Base-by-base conservation (phyloP, 2,113 vertebrate species). In the Rhinichthys klamathensis region DNA sequence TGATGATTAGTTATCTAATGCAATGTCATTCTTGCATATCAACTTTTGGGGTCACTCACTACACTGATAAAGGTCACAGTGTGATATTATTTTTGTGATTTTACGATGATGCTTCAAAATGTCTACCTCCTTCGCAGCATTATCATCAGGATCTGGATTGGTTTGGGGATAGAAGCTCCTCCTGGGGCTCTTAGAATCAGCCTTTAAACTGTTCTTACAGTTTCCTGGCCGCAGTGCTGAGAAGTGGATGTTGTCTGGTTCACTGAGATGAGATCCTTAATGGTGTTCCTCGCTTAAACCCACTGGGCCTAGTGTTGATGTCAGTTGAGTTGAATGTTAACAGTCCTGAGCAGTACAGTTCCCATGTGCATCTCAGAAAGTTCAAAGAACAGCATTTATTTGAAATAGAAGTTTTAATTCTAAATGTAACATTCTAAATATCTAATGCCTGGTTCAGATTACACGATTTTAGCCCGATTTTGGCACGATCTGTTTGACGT, bases 261-360 rank as follows among this genome's bases (percentile, higher is more conserved):
- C 18, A 70, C 32, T 70, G 67, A 70, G 67, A 70, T 70, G 67
- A 70, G 67, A 70, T 70, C 67, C 67, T 70, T 70, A 70, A 70
- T 70, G 2, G 18, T 23, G 9, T 70, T 41, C 21, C 67, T 70
- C 10, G 4, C 67, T 41, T 70, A 70, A 70, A 41, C 23, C 67
- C 67, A 41, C 35, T 70, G 67, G 67, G 10, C 11, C 67, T 23
- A n/a, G 35, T 70, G 67, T 41, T 38, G 67, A 38, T 70, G 18
- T 70, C 67, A 70, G 2, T 70, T 41, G 35, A 70, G 35, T 70
- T 41, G 2, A 41, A 70, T n/a, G 35, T 41, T 70, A 41, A 70
- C 67, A 70, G 35, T 38, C 35, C 35, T 70, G 67, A 70, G 67
- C 67, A 23, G 67, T 38, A 35, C 67, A 38, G 32, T 21, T 56